A percentile compares a stretch with the other conserved stretches of the same genome.
phyloP scores from a whole-genome alignment of 2,888 invertebrate species.

The Andrena bicolor region DNA sequence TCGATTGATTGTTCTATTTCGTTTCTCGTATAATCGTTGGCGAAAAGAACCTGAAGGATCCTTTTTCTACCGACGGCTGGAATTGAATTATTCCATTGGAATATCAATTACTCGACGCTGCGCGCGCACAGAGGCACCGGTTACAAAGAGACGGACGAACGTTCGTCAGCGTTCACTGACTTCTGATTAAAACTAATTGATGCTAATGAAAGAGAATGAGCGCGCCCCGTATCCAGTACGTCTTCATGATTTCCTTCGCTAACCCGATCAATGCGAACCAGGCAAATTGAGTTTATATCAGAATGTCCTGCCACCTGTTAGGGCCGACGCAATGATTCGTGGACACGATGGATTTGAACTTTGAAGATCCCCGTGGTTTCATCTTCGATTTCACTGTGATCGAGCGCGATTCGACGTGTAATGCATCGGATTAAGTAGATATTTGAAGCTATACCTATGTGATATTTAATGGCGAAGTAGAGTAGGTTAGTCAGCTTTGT shows the following conservation, averaged over 20 bases:
- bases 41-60: background rate
- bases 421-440: background rate
- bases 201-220: slow-evolving; percentile 25
- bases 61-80: background rate
- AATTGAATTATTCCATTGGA: slow-evolving; percentile 21
- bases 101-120: background rate
- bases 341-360: background rate
- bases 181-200: slow-evolving; percentile 35
- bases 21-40: no score
- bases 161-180: slow-evolving; percentile 22
- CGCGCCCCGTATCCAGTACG: background rate
- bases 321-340: background rate
- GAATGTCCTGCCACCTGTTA: slow-evolving; percentile 36
- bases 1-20: no score
- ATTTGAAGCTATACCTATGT: no score
- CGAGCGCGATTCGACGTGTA: background rate
- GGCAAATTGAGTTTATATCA: background rate
- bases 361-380: background rate
- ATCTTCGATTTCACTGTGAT: background rate
- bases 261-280: slow-evolving; percentile 4
- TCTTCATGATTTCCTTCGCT: slow-evolving; percentile 39
- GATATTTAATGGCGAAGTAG: no score
- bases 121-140: background rate
- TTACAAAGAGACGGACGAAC: slow-evolving; percentile 4
- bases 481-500: background rate